Percentiles rank a stretch among this genome's conserved stretches.
Evolutionary conservation across 2,113 vertebrate genomes (phyloP).

Genomic region (Buteo buteo): DNA sequence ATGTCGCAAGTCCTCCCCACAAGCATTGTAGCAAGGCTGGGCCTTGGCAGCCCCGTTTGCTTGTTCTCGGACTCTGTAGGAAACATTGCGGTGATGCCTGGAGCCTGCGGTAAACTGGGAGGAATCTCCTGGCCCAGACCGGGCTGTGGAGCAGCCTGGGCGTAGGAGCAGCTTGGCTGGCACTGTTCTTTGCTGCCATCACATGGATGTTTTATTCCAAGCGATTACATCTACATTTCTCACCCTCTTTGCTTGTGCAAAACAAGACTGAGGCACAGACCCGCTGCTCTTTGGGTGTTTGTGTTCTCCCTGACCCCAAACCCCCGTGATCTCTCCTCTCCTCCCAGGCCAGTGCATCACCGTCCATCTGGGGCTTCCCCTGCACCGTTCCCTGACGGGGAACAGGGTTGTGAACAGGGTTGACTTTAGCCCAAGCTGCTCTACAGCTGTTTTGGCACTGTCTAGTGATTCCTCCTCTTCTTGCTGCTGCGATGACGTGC

Average conservation of each 20-base stretch:
- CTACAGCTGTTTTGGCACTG: background rate
- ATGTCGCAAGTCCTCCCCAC: fast-evolving
- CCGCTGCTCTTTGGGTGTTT: background rate
- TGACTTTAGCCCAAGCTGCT: background rate
- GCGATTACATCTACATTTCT: background rate
- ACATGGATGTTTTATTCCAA: constrained; percentile 22
- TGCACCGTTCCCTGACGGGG: background rate
- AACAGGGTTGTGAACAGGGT: background rate
- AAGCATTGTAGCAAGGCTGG: background rate
- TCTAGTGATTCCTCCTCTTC: too few relatives aligned
- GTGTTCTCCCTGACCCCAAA: background rate
- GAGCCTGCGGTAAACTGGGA: background rate
- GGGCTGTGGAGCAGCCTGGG: background rate
- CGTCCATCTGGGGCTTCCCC: fast-evolving
- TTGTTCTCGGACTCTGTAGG: background rate
- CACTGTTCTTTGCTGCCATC: constrained; percentile 53
- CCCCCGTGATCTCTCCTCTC: fast-evolving
- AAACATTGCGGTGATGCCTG: fast-evolving
- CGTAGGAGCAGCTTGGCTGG: background rate
- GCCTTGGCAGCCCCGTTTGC: background rate
- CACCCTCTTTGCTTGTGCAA: background rate
- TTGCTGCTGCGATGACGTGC: too few relatives aligned
- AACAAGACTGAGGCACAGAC: background rate
- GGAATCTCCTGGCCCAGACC: background rate
- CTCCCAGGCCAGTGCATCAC: background rate